Evolutionary conservation across 2,113 vertebrate species (phyloP), one percentile per base, ranked within the genome.

Genomic region (Syrmaticus mikado): DNA sequence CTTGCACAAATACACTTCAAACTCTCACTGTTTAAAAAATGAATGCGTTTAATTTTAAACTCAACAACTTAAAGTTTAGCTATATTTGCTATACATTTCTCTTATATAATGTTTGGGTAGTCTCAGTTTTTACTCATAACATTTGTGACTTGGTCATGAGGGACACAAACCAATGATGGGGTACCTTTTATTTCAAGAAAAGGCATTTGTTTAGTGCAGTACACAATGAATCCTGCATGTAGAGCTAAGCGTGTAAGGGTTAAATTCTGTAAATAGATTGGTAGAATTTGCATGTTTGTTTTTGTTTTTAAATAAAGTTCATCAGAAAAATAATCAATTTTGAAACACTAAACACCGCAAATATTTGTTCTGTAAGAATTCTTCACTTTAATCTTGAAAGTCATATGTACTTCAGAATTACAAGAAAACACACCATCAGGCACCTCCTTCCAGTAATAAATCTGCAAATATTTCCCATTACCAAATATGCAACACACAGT

Each of bases 111-210:
- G 13, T 19, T 67, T 50, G 8, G 13, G 6, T 83, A 30, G 50
- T 83, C 80, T 70, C 46, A n/a, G 38, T 46, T 94, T 79, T 85
- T 12, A 80, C 22, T 68, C 14, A 64, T 38, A 0, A 0, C 25
- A 40, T 64, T 64, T 6, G 20, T 58, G 66, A 86, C 61, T 36
- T 74, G 67, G 55, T 45, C 25, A 73, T 0, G 3, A 68, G 19
- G 1, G 11, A 18, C 12, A 17, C 20, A 78, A 75, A 32, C 53
- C 48, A 53, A 70, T 0, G 0, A 57, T 82, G 6, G 1, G 41
- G 14, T 10, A 60, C 10, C 13, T 91, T 57, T 71, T 43, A 55
- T 85, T 90, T 87, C 74, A 77, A 85, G 61, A 13, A 65, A 52
- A 27, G 3, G 18, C 14, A 70, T 62, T 57, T 70, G 4, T 65